Percentiles rank a stretch among this genome's conserved stretches.
Evolutionary conservation across 64 coral and sea anemone species (phyloP).

Genomic region (Dendronephthya gigantea): DNA sequence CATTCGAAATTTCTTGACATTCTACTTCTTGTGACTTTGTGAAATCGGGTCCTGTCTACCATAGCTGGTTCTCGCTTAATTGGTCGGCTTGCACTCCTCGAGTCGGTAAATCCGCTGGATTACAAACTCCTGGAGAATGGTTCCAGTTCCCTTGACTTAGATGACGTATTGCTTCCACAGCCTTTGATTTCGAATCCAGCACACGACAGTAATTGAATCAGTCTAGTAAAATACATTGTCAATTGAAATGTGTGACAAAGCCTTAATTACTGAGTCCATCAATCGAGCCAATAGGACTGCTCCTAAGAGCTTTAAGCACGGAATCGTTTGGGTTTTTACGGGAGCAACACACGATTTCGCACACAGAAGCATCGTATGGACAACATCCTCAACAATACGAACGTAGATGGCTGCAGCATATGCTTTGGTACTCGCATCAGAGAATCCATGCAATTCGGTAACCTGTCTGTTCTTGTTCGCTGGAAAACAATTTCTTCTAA

Average conservation of each 20-base stretch:
- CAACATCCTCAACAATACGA: not conserved
- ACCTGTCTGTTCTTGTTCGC: not conserved
- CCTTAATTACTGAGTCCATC: not conserved
- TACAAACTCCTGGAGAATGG: not conserved
- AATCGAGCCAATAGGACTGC: not conserved
- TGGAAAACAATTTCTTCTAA: not conserved
- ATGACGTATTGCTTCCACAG: slow-evolving; percentile 2
- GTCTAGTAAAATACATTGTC: not conserved
- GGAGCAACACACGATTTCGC: not conserved
- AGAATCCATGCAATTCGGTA: not conserved
- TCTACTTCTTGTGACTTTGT: not conserved
- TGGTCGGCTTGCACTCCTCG: not conserved
- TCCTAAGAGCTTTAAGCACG: not conserved
- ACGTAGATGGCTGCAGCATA: not conserved
- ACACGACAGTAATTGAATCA: not conserved
- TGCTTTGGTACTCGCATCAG: not conserved
- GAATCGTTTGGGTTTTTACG: not conserved
- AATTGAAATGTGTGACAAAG: not conserved
- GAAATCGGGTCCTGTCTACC: not conserved
- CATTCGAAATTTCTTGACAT: not conserved
- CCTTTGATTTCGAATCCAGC: slow-evolving; percentile 8
- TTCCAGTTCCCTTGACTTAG: not conserved
- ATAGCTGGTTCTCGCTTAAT: not conserved
- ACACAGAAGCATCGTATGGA: not conserved
- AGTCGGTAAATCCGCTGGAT: not conserved